Base-by-base conservation (phyloP, 2,888 invertebrate genomes). In the Melieria omissa region DNA sequence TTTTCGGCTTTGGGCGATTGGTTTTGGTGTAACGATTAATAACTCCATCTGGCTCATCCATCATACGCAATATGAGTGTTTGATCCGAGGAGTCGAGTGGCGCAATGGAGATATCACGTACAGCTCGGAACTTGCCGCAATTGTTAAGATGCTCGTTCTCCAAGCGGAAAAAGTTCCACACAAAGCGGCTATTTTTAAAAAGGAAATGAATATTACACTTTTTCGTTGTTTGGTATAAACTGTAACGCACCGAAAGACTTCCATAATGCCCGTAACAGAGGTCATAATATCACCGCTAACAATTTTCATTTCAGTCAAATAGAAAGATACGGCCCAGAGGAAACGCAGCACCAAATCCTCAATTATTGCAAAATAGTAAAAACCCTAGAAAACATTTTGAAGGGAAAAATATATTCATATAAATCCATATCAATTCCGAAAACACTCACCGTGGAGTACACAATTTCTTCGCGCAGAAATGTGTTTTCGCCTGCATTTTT, bases 91-190 rank as follows among this genome's bases (percentile, higher is more conserved):
- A 95, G 87, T 97, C 95, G 63, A 97, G 90, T 2, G 97, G 97
- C 58, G 96, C 97, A 64, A 98, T 96, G 0, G 96, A 96, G 76
- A 99, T 99, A 88, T 99, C 99, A 5, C 99, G 89, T 0, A 99
- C 99, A 8, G 99, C 99, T 82, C 99, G 90, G 90, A 99, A 99
- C 88, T 95, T 95, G 86, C 99, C 99, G 88, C 99, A 99, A 88
- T 99, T 99, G 89, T 99, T 99, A 55, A 99, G 89, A 87, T 99
- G 99, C 85, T 99, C 99, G 89, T 99, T 99, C 89, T 99, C 99
- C 82, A 99, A 87, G 0, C 99, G 98, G 89, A 99, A 98, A 88
- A 97, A 99, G 88, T 99, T 99, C 99, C 99, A 99, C 62, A 99
- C 92, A 88, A 99, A 99, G 70, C 99, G 91, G 54, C 69, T 69